phyloP scores from a whole-genome alignment of 2,113 vertebrate species.

The Himantopus leucocephalus region DNA sequence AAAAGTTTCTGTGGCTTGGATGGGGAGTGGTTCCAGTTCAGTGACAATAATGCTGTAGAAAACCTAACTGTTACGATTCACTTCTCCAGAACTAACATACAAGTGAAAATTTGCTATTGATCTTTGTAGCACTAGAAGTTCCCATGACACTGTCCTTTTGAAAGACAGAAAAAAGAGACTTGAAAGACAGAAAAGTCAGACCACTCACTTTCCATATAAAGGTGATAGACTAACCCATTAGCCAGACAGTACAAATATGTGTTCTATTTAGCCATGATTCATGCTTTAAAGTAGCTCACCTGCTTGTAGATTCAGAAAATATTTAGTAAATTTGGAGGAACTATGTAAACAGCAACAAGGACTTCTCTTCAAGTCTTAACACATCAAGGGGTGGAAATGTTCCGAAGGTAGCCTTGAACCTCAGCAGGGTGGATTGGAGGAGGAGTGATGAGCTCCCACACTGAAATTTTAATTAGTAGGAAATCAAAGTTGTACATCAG shows the following conservation, averaged over 20 bases:
- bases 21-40: not conserved
- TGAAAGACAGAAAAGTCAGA: not conserved
- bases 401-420: slow-evolving; percentile 22
- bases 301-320: not conserved
- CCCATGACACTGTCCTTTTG: not conserved
- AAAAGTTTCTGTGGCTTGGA: not conserved
- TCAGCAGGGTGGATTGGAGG: not conserved
- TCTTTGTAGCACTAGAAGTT: not conserved
- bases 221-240: not conserved
- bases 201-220: not conserved
- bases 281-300: not conserved
- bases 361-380: not conserved
- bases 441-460: not conserved
- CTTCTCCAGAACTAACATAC: not conserved
- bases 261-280: not conserved
- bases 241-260: not conserved
- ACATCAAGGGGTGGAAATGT: not conserved
- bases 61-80: not conserved
- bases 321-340: not conserved
- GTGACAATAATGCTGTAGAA: not conserved
- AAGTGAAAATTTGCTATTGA: not conserved
- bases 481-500: slow-evolving; percentile 56
- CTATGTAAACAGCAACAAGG: not conserved
- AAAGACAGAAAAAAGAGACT: not conserved
- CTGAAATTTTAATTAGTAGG: slow-evolving; percentile 35